Percentiles rank a stretch among this genome's conserved stretches.
These are phyloP conservation scores for Salpingus planirostris DNA, from an alignment of 2,888 invertebrate species.

Conservation along the genomic window DNA sequence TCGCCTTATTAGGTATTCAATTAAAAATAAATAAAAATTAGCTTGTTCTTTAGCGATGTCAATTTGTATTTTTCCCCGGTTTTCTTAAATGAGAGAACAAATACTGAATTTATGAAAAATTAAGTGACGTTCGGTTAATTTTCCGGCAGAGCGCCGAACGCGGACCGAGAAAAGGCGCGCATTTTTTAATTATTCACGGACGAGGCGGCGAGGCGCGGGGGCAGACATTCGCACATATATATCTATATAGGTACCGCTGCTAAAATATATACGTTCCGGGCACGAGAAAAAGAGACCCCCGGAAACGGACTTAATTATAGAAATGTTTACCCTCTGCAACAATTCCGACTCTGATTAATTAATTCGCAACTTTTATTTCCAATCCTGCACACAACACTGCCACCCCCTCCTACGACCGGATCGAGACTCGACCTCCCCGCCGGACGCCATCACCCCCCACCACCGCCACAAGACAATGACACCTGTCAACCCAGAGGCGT, in stretches of 20 bases:
- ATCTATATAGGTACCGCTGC: too few relatives aligned
- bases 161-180: conserved; percentile 17
- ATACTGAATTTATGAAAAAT: conserved; percentile 34
- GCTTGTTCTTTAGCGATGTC: conserved; percentile 24
- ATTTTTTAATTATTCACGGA: conserved; percentile 24
- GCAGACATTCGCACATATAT: too few relatives aligned
- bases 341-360: too few relatives aligned
- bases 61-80: conserved; percentile 26
- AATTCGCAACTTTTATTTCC: too few relatives aligned
- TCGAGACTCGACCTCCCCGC: too few relatives aligned
- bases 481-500: conserved; percentile 6
- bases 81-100: conserved; percentile 28
- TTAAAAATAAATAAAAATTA: conserved; percentile 27
- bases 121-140: conserved; percentile 34
- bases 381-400: too few relatives aligned
- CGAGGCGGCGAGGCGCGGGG: conserved; percentile 6
- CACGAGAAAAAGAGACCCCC: too few relatives aligned
- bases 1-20: conserved; percentile 21
- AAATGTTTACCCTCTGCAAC: too few relatives aligned
- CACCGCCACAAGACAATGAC: too few relatives aligned
- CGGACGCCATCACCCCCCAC: too few relatives aligned
- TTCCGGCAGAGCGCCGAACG: conserved; percentile 18
- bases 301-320: conserved; percentile 18
- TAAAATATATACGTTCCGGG: too few relatives aligned
- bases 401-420: too few relatives aligned